Evolutionary conservation across 2,113 vertebrate genomes (phyloP), one percentile per base, ranked within the genome.

Genomic region (Danio rerio): DNA sequence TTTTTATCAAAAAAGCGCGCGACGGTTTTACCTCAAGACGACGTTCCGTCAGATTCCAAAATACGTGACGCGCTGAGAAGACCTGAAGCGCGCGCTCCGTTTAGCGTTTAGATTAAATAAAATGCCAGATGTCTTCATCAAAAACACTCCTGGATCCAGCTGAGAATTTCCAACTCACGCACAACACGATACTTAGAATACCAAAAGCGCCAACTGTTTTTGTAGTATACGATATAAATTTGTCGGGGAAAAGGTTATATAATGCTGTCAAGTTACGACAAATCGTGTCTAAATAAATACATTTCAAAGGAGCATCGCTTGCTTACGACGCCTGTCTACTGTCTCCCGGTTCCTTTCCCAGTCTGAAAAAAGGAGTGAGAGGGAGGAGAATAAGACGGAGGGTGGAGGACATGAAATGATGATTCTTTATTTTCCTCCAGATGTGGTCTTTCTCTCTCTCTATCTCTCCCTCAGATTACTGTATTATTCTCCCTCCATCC

Each of bases 301-400:
- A 79, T 65, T 66, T 78, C 16, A 55, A 56, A 92, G 89, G 87
- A 79, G 93, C 93, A 90, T 93, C 93, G 93, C 91, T 88, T 84
- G 87, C 83, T 90, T 89, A 92, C 93, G 92, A 94, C 92, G 93
- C 92, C 92, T 87, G 93, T 93, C 92, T 91, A 91, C 89, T 91
- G 91, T 84, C 80, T 70, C 80, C 70, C 15, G 40, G 61, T 40
- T 78, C 49, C 53, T 12, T 75, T 61, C 42, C 69, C 40, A 10
- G 56, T 55, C 52, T 50, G 61, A 69, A 40, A 61, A 18, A 20
- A 20, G 65, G 65, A 66, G 40, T 7, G 45, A 11, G 61, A 73
- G 76, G 63, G 81, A 11, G 12, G 75, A 42, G 65, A 4, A 68
- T 9, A 69, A 45, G 87, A 84, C 80, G 83, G 84, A 61, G 81